A percentile compares a stretch with the other conserved stretches of the same genome.
phyloP scores from a whole-genome alignment of 1,140 invertebrate species.

The Cheumatopsyche charites region DNA sequence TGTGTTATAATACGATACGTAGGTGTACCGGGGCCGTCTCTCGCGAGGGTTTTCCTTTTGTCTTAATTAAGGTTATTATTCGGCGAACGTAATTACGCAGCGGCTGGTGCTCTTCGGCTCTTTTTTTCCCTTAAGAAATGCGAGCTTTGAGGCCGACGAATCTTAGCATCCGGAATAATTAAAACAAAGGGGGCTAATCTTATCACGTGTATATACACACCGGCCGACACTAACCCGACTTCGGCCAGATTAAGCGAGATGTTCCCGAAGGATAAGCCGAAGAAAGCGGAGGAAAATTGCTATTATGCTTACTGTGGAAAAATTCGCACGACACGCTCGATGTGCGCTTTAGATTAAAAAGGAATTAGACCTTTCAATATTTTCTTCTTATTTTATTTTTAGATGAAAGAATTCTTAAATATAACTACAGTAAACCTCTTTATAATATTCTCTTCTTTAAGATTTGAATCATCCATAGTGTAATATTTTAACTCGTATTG shows the following conservation, averaged over 20 bases:
- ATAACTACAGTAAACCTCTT: no score
- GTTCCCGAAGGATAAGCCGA: constrained; percentile 15
- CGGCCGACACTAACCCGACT: not conserved
- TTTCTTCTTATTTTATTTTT: no score
- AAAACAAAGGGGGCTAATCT: constrained; percentile 24
- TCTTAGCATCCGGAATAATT: constrained; percentile 21
- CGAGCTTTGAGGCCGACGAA: constrained; percentile 9
- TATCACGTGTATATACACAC: constrained; percentile 21
- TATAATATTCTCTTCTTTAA: no score
- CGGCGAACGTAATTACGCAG: constrained; percentile 11
- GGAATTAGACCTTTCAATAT: no score
- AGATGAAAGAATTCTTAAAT: no score
- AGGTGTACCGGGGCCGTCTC: no score
- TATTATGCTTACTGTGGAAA: not conserved
- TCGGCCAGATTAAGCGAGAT: constrained; percentile 10
- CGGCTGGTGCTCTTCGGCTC: not conserved
- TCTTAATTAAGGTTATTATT: constrained; percentile 21
- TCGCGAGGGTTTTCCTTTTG: not conserved
- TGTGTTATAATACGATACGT: no score
- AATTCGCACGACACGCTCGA: not conserved
- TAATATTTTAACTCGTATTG: no score
- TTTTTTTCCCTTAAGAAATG: constrained; percentile 12
- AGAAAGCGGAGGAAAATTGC: not conserved
- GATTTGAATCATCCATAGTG: no score
- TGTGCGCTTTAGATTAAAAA: no score